These are phyloP conservation scores for Cheilosia impressa DNA, from an alignment of 2,888 invertebrate species.

Conservation along the genomic window DNA sequence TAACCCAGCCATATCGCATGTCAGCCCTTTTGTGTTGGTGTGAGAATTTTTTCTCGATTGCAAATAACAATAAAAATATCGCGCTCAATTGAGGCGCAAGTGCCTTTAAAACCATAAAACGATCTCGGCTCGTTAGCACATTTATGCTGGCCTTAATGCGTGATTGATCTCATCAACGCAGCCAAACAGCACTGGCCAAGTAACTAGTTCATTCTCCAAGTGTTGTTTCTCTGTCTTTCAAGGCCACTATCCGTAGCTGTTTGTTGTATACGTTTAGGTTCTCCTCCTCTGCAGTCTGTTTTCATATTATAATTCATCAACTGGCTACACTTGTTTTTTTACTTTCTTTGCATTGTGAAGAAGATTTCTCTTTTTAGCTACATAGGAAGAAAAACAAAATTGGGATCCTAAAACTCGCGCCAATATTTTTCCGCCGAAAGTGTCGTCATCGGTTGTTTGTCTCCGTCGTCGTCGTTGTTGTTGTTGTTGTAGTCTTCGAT, in stretches of 20 bases:
- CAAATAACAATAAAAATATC: slow-evolving; percentile 50
- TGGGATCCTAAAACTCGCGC: slow-evolving; percentile 40
- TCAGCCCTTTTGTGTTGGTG: slow-evolving; percentile 7
- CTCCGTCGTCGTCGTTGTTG: not conserved
- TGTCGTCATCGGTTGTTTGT: slow-evolving; percentile 48
- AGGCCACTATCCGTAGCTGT: slow-evolving; percentile 24
- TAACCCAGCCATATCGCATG: slow-evolving; percentile 62
- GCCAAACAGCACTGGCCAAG: not conserved
- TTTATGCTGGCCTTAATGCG: slow-evolving; percentile 47
- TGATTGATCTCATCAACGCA: slow-evolving; percentile 60
- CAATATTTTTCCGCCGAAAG: slow-evolving; percentile 23
- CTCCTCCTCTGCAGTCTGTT: slow-evolving; percentile 20
- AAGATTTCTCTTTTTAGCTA: slow-evolving; percentile 42
- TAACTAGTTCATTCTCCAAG: not conserved
- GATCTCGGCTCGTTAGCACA: slow-evolving; percentile 33
- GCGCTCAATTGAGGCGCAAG: slow-evolving; percentile 61
- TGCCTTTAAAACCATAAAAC: slow-evolving; percentile 28
- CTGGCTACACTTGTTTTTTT: slow-evolving; percentile 45
- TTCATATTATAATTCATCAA: slow-evolving; percentile 46
- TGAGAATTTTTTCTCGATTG: slow-evolving; percentile 44
- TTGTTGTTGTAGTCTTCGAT: slow-evolving; percentile 10
- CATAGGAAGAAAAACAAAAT: not conserved
- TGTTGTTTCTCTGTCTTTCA: slow-evolving; percentile 38
- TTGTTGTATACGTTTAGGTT: slow-evolving; percentile 3
- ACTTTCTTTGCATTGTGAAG: slow-evolving; percentile 41